Conservation (phyloP, 2,888 invertebrate genomes). For the Caenorhabditis zanzibari region DNA sequence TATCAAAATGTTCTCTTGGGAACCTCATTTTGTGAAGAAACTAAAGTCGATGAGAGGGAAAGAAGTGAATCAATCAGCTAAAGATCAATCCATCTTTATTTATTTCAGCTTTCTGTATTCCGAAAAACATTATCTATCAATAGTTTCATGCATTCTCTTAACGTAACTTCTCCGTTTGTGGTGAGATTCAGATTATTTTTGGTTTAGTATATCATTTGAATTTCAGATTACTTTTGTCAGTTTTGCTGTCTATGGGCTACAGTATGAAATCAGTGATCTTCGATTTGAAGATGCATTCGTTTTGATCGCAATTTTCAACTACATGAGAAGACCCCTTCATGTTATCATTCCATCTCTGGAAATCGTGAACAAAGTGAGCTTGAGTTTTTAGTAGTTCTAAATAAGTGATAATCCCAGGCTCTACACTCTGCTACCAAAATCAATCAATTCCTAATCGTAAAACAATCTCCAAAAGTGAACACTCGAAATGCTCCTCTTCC, state of each 20-base stretch:
- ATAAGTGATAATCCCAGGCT: slow-evolving; percentile 31
- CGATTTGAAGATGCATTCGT: slow-evolving; percentile 70
- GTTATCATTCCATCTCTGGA: slow-evolving; percentile 64
- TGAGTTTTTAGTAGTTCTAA: not conserved
- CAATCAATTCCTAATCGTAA: slow-evolving; percentile 51
- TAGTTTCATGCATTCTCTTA: slow-evolving; percentile 66
- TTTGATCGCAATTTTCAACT: slow-evolving; percentile 68
- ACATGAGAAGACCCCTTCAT: slow-evolving; percentile 66
- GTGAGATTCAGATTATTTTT: no score
- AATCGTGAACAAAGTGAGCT: slow-evolving; percentile 57
- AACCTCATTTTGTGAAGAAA: slow-evolving; percentile 48
- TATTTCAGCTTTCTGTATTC: slow-evolving; percentile 42
- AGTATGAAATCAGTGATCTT: slow-evolving; percentile 53
- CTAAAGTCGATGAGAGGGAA: slow-evolving; percentile 39
- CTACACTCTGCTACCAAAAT: slow-evolving; percentile 57
- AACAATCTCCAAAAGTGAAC: slow-evolving; percentile 50
- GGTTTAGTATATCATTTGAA: not conserved
- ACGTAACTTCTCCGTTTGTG: slow-evolving; percentile 67
- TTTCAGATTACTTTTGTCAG: slow-evolving; percentile 53
- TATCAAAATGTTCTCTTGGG: slow-evolving; percentile 63
- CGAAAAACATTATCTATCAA: slow-evolving; percentile 55
- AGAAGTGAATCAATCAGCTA: slow-evolving; percentile 31
- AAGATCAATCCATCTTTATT: not conserved
- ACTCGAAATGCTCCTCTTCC: slow-evolving; percentile 19
- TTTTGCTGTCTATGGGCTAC: slow-evolving; percentile 57